Percentiles rank a stretch among this genome's conserved stretches.
These are phyloP conservation scores for Micronisus gabar DNA, from an alignment of 2,113 vertebrate genomes.

Conservation along the genomic window DNA sequence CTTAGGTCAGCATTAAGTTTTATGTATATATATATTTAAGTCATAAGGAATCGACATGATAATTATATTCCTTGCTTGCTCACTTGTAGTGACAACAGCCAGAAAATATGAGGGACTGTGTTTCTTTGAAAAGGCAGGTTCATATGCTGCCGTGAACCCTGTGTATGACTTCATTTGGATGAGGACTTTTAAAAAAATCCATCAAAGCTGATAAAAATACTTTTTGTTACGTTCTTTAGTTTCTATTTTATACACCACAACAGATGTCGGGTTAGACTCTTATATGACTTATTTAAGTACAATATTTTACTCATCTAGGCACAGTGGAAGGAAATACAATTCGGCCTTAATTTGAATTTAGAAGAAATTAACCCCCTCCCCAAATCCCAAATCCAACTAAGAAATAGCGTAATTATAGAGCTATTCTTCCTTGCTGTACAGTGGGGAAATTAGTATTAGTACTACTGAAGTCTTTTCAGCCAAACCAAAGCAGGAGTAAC, in stretches of 20 bases:
- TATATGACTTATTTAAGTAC: neutral
- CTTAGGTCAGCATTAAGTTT: neutral
- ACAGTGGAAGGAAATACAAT: neutral
- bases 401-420: neutral
- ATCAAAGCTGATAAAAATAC: neutral
- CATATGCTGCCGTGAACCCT: neutral
- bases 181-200: neutral
- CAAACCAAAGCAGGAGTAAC: neutral
- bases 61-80: neutral
- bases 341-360: neutral
- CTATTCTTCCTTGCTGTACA: neutral
- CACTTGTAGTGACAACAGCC: neutral
- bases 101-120: neutral
- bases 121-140: neutral
- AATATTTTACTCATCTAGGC: neutral
- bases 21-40: neutral
- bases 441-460: neutral
- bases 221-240: neutral
- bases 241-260: neutral
- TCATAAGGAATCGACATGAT: neutral
- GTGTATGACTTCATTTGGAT: neutral
- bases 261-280: neutral
- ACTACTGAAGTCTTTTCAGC: neutral
- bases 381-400: neutral
- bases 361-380: neutral